Conservation (phyloP, 2,113 vertebrate genomes). For the Pterophyllum scalare region DNA sequence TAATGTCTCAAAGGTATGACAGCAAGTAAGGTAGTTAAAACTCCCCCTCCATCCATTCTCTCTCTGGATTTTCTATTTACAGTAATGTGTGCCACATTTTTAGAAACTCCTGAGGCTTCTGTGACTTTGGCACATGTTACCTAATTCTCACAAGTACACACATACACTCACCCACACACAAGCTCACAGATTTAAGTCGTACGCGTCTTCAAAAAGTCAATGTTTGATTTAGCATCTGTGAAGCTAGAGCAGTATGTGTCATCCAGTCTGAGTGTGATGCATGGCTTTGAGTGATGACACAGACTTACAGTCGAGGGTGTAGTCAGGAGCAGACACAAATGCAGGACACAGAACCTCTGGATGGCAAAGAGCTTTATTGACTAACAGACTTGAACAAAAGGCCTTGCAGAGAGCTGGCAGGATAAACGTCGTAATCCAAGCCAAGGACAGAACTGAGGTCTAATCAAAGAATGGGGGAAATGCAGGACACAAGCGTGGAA, state of each 20-base stretch:
- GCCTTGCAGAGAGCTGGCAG: background rate
- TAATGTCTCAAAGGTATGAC: conserved; percentile 37
- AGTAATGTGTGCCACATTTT: conserved; percentile 44
- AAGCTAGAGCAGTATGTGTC: background rate
- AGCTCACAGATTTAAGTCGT: conserved; percentile 39
- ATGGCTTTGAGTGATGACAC: background rate
- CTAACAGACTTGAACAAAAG: background rate
- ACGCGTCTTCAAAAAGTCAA: background rate
- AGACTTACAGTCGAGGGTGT: background rate
- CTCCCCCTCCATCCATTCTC: background rate
- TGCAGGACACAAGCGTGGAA: background rate
- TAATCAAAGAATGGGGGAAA: background rate
- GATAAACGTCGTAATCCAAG: background rate
- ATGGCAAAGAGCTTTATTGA: background rate
- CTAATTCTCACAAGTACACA: background rate
- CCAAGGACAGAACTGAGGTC: conserved; percentile 3
- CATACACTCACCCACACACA: conserved; percentile 9
- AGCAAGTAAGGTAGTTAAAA: conserved; percentile 29
- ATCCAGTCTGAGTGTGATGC: background rate
- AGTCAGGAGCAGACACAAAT: background rate
- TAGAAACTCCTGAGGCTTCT: conserved; percentile 39
- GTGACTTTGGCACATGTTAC: conserved; percentile 1
- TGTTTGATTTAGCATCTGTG: background rate
- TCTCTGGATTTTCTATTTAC: conserved; percentile 19
- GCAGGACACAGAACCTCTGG: background rate